These are phyloP conservation scores for Peromyscus californicus DNA, from an alignment of 2,113 vertebrate species.

Conservation along the genomic window DNA sequence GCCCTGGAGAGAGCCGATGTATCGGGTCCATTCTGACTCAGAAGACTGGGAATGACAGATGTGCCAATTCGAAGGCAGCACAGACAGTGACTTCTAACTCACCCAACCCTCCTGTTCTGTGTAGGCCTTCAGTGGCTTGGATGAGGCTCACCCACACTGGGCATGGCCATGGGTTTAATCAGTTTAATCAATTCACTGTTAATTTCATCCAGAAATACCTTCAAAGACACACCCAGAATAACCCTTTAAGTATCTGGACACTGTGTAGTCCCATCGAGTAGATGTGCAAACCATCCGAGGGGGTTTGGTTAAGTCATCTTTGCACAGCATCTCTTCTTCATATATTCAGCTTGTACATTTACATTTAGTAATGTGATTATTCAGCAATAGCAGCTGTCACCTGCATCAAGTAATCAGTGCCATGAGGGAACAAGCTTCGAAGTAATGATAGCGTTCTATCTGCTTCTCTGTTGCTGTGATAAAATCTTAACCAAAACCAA, in stretches of 20 bases:
- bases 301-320: not conserved
- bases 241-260: not conserved
- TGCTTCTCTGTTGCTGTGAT: not conserved
- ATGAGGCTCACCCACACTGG: fast-evolving
- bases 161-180: not conserved
- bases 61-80: not conserved
- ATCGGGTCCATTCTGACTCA: not conserved
- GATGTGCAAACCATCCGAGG: fast-evolving
- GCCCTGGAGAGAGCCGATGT: not conserved
- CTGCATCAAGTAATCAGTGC: not conserved
- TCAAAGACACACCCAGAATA: not conserved
- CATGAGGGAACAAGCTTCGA: not conserved
- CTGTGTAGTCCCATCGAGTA: not conserved
- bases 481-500: not conserved
- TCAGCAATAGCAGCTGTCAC: not conserved
- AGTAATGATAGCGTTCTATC: not conserved
- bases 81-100: not conserved
- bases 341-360: not conserved
- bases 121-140: not conserved
- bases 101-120: not conserved
- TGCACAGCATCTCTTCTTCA: not conserved
- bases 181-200: not conserved
- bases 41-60: not conserved
- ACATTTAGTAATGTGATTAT: not conserved
- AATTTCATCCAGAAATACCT: not conserved